Conservation (phyloP, 2,113 vertebrate genomes). For the Sceloporus undulatus region DNA sequence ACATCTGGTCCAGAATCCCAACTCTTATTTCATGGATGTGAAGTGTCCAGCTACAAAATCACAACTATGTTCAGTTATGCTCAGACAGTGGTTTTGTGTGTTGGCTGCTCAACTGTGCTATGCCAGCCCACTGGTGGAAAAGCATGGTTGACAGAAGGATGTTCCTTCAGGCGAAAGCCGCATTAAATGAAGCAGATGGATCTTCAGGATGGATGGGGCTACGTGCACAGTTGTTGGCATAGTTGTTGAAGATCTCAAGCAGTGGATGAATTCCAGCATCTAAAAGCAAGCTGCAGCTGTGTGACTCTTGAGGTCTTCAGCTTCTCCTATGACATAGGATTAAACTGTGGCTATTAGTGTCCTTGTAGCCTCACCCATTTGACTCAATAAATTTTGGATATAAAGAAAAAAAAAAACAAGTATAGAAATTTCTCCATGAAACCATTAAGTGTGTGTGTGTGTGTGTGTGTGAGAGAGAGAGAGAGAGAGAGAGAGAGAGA, state of each 20-base stretch:
- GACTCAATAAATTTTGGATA: conserved; percentile 69
- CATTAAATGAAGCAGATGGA: conserved; percentile 59
- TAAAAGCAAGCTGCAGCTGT: not conserved
- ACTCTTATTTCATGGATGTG: conserved; percentile 91
- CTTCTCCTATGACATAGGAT: not conserved
- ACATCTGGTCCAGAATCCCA: conserved; percentile 88
- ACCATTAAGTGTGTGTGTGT: too few relatives aligned
- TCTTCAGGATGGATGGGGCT: conserved; percentile 44
- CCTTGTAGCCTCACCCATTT: conserved; percentile 48
- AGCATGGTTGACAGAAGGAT: conserved; percentile 84
- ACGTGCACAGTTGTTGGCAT: not conserved
- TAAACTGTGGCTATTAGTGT: conserved; percentile 8
- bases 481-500: too few relatives aligned
- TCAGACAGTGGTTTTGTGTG: conserved; percentile 82
- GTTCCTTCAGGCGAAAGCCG: conserved; percentile 83
- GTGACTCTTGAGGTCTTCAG: not conserved
- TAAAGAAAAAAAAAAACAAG: conserved; percentile 11
- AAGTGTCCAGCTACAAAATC: conserved; percentile 87
- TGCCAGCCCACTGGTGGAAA: conserved; percentile 85
- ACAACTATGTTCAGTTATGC: conserved; percentile 85
- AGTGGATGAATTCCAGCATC: too few relatives aligned
- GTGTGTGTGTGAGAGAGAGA: too few relatives aligned
- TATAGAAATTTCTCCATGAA: too few relatives aligned
- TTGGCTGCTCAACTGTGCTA: conserved; percentile 84
- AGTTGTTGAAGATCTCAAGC: too few relatives aligned